Evolutionary conservation across 2,797 vertebrate genomes (phyloP), one percentile per base, ranked within the genome.

Genomic region (Anguilla pacifica): DNA sequence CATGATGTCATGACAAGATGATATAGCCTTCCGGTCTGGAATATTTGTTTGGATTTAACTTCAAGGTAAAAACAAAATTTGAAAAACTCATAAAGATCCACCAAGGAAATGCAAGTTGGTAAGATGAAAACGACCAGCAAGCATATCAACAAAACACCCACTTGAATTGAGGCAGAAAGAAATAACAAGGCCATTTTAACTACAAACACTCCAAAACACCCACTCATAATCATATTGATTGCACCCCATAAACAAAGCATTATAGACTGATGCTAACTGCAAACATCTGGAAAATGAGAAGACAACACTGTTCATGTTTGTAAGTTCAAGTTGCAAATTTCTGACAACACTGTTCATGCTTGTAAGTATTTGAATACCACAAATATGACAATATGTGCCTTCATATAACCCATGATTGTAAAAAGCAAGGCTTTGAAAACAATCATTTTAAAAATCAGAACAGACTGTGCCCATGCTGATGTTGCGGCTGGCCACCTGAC

Each of bases 191-290:
- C 82, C 82, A 88, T 87, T 85, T 90, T 79, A 86, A 85, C 53
- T 39, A 57, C 31, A 46, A 82, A 82, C 84, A 87, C 87, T 85
- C 88, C 83, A 84, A 88, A 90, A 89, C 57, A 92, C 93, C 93
- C 92, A 93, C 92, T 91, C 92, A 94, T 94, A 94, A 95, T 95
- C 95, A 95, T 92, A 94, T 92, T 95, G 95, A 95, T 95, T 96
- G 93, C 91, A 55, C 90, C 95, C 90, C 92, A 93, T 95, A 95
- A 96, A 96, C 94, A 94, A 91, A 92, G 93, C 87, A 92, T 9
- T 81, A 84, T 92, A 94, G 90, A 94, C 92, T 91, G 92, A 91
- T 88, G 87, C 89, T 95, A 96, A 96, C 94, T 94, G 92, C 92
- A 95, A 95, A 94, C 96, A 96, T 92, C 93, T 94, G 95, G 93